These are phyloP conservation scores for Barnardius zonarius DNA, from an alignment of 2,113 vertebrate genomes.

Conservation along the genomic window DNA sequence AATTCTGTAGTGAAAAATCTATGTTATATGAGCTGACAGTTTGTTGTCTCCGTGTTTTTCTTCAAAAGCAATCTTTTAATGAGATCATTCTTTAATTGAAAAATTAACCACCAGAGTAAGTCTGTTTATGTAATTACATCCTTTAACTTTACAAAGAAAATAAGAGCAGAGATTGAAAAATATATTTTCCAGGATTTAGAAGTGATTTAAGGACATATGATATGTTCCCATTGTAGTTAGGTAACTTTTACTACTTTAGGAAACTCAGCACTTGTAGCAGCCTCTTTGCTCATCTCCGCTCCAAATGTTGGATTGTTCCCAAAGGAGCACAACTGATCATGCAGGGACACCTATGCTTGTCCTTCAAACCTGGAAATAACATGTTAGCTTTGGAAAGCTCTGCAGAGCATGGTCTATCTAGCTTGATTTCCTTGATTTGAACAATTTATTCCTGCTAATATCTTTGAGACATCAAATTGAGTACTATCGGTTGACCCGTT, in stretches of 20 bases:
- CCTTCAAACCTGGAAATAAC: neutral
- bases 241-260: neutral
- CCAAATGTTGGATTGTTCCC: neutral
- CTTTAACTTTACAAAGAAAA: neutral
- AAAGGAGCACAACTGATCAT: neutral
- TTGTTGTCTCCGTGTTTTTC: neutral
- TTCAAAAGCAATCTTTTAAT: neutral
- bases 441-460: neutral
- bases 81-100: neutral
- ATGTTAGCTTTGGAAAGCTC: neutral
- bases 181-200: neutral
- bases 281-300: neutral
- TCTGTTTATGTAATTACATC: neutral
- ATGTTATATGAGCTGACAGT: neutral
- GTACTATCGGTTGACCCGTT: rapidly evolving
- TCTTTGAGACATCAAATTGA: neutral
- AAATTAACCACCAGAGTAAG: neutral
- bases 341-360: neutral
- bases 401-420: neutral
- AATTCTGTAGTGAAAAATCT: neutral
- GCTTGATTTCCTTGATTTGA: neutral
- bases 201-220: neutral
- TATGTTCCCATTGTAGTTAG: neutral
- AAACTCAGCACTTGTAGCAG: neutral
- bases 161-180: neutral